Percentiles rank a stretch among this genome's conserved stretches.
phyloP scores from a whole-genome alignment of 1,140 invertebrate species.

The Magallana gigas region DNA sequence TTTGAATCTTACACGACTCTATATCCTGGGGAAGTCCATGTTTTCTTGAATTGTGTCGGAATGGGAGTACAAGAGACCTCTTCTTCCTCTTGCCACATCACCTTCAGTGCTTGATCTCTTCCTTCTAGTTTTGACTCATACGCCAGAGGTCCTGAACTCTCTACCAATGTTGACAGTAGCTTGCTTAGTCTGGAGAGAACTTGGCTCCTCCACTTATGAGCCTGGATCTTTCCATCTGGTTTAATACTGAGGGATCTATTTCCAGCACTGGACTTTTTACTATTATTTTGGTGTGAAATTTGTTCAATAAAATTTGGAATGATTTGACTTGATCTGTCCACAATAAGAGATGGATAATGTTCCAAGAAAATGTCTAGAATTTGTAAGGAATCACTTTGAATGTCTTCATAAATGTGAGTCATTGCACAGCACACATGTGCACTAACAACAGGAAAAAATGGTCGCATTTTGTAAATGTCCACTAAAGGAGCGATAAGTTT shows the following conservation, averaged over 20 bases:
- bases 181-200: slow-evolving; percentile 70
- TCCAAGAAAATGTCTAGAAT: slow-evolving; percentile 85
- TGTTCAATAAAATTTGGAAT: slow-evolving; percentile 89
- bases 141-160: not conserved
- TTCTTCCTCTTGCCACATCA: not conserved
- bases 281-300: slow-evolving; percentile 80
- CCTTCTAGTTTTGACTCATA: not conserved
- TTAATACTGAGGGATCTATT: slow-evolving; percentile 64
- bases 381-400: slow-evolving; percentile 89
- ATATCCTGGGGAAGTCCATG: not conserved
- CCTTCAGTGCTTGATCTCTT: not conserved
- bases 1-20: not conserved
- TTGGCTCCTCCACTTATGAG: slow-evolving; percentile 70
- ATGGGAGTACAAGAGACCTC: not conserved
- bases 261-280: slow-evolving; percentile 55
- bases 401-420: slow-evolving; percentile 89
- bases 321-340: slow-evolving; percentile 84
- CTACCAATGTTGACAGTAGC: slow-evolving; percentile 55
- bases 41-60: not conserved
- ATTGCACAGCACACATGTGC: slow-evolving; percentile 91
- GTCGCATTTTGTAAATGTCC: slow-evolving; percentile 79
- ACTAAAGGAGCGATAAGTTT: slow-evolving; percentile 82
- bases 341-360: slow-evolving; percentile 83
- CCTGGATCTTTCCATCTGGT: slow-evolving; percentile 70
- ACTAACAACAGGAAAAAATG: slow-evolving; percentile 87